Evolutionary conservation across 2,113 vertebrate genomes (phyloP).

Genomic region (Entomyzon cyanotis): DNA sequence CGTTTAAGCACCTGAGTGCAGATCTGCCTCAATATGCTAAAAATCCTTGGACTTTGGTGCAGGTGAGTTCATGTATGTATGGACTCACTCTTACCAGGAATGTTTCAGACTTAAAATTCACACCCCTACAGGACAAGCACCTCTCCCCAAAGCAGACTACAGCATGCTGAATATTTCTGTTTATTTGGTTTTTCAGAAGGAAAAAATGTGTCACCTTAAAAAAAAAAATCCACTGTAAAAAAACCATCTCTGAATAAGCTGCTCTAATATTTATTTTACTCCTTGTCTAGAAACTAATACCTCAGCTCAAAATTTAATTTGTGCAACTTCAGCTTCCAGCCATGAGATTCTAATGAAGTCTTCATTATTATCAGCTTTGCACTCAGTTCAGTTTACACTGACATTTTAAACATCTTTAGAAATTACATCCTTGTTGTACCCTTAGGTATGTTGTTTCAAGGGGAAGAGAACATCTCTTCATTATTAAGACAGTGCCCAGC

Average conservation of each 20-base stretch:
- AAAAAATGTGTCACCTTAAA: neutral
- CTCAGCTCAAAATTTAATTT: neutral
- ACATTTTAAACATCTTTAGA: neutral
- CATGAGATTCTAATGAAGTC: neutral
- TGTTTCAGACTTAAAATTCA: neutral
- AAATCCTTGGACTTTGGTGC: neutral
- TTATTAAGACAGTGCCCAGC: neutral
- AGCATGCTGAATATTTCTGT: neutral
- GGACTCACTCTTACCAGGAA: neutral
- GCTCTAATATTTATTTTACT: neutral
- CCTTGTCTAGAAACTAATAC: neutral
- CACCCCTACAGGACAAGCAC: neutral
- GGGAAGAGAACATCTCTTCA: neutral
- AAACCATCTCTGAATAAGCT: neutral
- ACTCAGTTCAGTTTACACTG: neutral
- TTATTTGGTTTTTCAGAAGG: neutral
- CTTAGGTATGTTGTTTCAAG: neutral
- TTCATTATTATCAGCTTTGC: neutral
- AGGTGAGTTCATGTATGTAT: fast-evolving
- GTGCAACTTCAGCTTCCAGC: neutral
- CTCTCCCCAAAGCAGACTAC: neutral
- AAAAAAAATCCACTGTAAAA: neutral
- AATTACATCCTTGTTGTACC: neutral
- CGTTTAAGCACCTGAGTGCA: neutral
- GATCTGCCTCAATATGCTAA: neutral